These are phyloP conservation scores for Hiodon alosoides DNA, from an alignment of 2,113 vertebrate species.

Conservation along the genomic window DNA sequence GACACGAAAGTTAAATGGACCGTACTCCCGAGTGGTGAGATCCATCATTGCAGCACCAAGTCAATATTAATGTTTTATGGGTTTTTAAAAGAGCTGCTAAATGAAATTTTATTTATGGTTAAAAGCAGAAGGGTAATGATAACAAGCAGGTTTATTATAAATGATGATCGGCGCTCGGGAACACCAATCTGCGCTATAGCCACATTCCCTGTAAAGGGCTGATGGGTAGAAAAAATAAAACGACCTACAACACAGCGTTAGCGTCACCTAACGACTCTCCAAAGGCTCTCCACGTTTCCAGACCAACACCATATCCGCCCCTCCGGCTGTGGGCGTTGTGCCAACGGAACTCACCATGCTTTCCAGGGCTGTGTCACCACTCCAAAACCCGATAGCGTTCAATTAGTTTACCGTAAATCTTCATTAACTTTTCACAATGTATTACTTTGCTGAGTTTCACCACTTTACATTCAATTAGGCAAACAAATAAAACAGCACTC, in stretches of 20 bases:
- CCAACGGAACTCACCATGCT: not conserved
- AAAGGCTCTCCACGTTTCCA: not conserved
- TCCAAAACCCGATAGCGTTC: not conserved
- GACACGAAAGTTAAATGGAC: conserved; percentile 62
- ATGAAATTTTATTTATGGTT: conserved; percentile 60
- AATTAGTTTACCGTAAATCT: conserved; percentile 13
- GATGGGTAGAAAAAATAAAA: not conserved
- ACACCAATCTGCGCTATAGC: conserved; percentile 10
- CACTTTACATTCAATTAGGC: not conserved
- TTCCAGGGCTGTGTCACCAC: not conserved
- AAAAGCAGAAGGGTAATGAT: conserved; percentile 53
- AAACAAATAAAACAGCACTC: not conserved
- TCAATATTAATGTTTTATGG: conserved; percentile 59
- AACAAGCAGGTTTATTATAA: conserved; percentile 44
- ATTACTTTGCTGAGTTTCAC: not conserved
- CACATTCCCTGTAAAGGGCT: not conserved
- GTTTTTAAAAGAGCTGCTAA: conserved; percentile 59
- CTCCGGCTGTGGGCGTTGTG: not conserved
- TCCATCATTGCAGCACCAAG: conserved; percentile 48
- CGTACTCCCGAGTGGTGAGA: conserved; percentile 54
- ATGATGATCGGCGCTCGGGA: conserved; percentile 39
- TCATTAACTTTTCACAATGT: not conserved
- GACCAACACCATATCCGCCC: not conserved
- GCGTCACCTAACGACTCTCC: not conserved
- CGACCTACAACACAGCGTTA: not conserved